A percentile compares a stretch with the other conserved stretches of the same genome.
Evolutionary conservation across 2,113 vertebrate genomes (phyloP).

Genomic region (Lepisosteus osseus): DNA sequence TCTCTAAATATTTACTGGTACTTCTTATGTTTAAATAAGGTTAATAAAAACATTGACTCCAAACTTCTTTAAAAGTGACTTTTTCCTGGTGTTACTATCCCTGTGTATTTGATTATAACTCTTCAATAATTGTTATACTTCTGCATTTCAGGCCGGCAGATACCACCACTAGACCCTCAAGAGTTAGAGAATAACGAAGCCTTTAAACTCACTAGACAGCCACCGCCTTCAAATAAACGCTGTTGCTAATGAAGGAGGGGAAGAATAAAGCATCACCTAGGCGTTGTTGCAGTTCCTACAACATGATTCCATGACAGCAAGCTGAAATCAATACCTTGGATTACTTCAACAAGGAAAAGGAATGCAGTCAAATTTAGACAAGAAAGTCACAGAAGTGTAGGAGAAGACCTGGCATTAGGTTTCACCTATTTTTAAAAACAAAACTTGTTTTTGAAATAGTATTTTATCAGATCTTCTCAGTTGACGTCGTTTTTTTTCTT

Average conservation of each 20-base stretch:
- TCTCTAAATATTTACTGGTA: not conserved
- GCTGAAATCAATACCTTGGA: not conserved
- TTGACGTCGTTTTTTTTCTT: too few relatives aligned
- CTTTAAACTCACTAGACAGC: slow-evolving; percentile 78
- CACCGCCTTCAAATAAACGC: slow-evolving; percentile 58
- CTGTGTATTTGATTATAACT: not conserved
- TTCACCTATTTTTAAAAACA: too few relatives aligned
- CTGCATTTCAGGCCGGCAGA: slow-evolving; percentile 80
- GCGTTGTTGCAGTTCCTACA: not conserved
- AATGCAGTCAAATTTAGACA: too few relatives aligned
- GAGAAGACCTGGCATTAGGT: too few relatives aligned
- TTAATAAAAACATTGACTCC: not conserved
- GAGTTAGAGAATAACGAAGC: slow-evolving; percentile 81
- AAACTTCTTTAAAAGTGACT: too few relatives aligned
- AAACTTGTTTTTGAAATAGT: too few relatives aligned
- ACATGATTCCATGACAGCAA: not conserved
- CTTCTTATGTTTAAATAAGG: not conserved
- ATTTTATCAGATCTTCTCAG: too few relatives aligned
- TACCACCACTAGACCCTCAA: slow-evolving; percentile 85
- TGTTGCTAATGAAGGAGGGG: slow-evolving; percentile 77
- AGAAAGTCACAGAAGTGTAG: too few relatives aligned
- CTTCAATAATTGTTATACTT: not conserved
- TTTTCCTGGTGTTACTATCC: too few relatives aligned
- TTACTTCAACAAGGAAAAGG: too few relatives aligned
- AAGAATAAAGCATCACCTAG: not conserved